Evolutionary conservation across 2,113 vertebrate species (phyloP), one percentile per base, ranked within the genome.

Genomic region (Chunga burmeisteri): DNA sequence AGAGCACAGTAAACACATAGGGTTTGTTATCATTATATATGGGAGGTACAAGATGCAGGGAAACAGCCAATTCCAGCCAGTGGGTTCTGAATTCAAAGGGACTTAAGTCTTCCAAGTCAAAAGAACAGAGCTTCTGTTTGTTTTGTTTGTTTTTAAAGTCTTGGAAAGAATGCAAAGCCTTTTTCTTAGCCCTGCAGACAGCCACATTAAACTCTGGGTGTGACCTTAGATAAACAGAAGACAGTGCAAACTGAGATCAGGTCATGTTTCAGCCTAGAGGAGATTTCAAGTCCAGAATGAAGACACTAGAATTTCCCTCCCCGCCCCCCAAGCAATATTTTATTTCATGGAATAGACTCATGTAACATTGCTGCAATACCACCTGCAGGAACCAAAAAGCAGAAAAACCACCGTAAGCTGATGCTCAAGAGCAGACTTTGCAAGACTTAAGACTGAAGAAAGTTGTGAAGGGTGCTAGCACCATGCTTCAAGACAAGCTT

Each of bases 401-500:
- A 68, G 78, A 67, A 62, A 77, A 8, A 7, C 50, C 86, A 59
- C 42, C 14, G 32, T 14, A 27, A 53, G 72, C 29, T 32, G 83
- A 90, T 9, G 15, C 32, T 53, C 46, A 36, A 81, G 58, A 52
- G 44, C 32, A 66, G 36, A 19, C 90, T 73, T 80, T 38, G 44
- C 71, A 72, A 68, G 82, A 50, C 10, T 84, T 32, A 66, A 50
- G 80, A 95, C 50, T 36, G 74, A 32, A 62, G 72, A 53, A 72
- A 86, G 84, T 59, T 52, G 50, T 14, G 78, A 40, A 55, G 40
- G 56, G 30, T 29, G 42, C n/a, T n/a, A 78, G 82, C 89, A 96
- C 50, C 98, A 97, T 97, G 97, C 98, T 97, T 90, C 70, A 80
- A 80, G 75, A 47, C 70, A 81, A 81, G 67, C 66, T 20, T 49